A percentile compares a stretch with the other conserved stretches of the same genome.
phyloP scores from a whole-genome alignment of 2,888 invertebrate genomes.

The Lepidonotus clava region DNA sequence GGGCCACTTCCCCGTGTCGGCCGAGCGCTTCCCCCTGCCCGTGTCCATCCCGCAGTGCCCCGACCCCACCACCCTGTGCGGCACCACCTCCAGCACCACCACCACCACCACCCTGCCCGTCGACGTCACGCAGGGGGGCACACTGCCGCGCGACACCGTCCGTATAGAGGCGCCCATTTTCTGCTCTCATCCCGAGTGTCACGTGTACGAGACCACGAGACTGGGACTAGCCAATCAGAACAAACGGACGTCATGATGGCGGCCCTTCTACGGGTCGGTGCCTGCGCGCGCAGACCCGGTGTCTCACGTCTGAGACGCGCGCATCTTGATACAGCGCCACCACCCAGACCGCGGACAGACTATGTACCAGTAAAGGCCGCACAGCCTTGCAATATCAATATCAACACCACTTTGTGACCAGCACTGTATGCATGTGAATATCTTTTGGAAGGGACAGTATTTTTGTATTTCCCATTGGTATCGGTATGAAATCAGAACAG shows the following conservation, averaged over 20 bases:
- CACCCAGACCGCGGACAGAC: neutral
- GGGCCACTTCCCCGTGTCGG: conserved; percentile 46
- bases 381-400: neutral
- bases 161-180: conserved; percentile 20
- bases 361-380: neutral
- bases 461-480: neutral
- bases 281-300: conserved; percentile 1
- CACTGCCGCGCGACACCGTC: neutral
- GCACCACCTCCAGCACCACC: neutral
- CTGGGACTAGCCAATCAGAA: conserved; percentile 35
- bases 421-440: neutral
- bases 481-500: neutral
- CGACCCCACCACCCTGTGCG: neutral
- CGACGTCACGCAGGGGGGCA: neutral
- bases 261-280: conserved; percentile 43
- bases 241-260: conserved; percentile 44
- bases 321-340: neutral
- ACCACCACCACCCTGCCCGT: conserved; percentile 11
- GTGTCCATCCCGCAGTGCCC: neutral
- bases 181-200: conserved; percentile 39
- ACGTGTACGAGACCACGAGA: conserved; percentile 45
- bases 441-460: too few species aligned
- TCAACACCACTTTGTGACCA: neutral
- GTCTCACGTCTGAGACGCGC: conserved; percentile 22
- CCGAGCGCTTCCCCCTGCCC: conserved; percentile 30